These are phyloP conservation scores for Sycophila texana DNA, from an alignment of 2,888 invertebrate genomes.

Conservation along the genomic window DNA sequence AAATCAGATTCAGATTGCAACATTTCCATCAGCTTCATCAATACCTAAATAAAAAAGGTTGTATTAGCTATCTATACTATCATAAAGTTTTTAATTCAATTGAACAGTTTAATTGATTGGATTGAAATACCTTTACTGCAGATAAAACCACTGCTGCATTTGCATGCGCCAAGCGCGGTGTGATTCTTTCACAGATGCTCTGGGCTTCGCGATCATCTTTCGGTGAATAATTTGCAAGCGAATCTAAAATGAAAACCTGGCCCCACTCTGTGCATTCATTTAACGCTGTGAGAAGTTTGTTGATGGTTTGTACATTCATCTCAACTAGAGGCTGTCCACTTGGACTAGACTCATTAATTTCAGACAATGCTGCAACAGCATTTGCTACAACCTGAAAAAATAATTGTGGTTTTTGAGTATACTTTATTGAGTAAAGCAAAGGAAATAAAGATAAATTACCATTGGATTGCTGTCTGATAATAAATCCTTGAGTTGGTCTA, in stretches of 20 bases:
- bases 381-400: slow-evolving; percentile 91
- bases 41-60: slow-evolving; percentile 76
- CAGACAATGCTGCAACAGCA: slow-evolving; percentile 98
- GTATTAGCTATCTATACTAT: neutral
- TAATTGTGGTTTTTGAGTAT: neutral
- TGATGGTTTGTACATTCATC: slow-evolving; percentile 98
- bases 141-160: slow-evolving; percentile 99
- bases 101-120: neutral
- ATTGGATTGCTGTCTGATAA: slow-evolving; percentile 99
- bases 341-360: slow-evolving; percentile 97
- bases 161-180: slow-evolving; percentile 97
- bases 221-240: slow-evolving; percentile 96
- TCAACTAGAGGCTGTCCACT: slow-evolving; percentile 96
- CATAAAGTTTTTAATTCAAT: neutral
- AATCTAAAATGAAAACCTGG: slow-evolving; percentile 98
- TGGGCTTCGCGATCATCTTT: slow-evolving; percentile 98
- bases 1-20: slow-evolving; percentile 95
- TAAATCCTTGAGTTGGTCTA: slow-evolving; percentile 97
- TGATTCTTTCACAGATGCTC: slow-evolving; percentile 98
- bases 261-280: slow-evolving; percentile 99
- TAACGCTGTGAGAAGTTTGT: slow-evolving; percentile 97
- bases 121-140: slow-evolving; percentile 89
- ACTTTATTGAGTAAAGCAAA: neutral
- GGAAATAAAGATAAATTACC: slow-evolving; percentile 78
- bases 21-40: slow-evolving; percentile 99